Conservation (phyloP, 2,888 invertebrate species). For the Syrphus vitripennis region DNA sequence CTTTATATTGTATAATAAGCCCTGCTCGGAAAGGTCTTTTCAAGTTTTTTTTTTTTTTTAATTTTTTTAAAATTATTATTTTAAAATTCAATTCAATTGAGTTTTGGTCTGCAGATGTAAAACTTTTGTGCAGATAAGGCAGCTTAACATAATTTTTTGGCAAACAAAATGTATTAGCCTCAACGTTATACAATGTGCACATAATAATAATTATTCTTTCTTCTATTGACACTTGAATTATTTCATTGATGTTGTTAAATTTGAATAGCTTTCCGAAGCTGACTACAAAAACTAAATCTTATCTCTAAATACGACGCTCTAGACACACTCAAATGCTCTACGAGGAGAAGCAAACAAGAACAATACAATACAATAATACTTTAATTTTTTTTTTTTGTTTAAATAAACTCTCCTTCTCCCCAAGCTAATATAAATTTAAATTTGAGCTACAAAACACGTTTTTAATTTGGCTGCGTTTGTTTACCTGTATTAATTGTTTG, state of each 20-base stretch:
- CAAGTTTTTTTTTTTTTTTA: too few relatives aligned
- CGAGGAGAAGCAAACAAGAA: constrained; percentile 64
- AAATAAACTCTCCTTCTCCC: constrained; percentile 54
- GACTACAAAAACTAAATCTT: constrained; percentile 45
- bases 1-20: constrained; percentile 35
- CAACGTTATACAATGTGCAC: neutral
- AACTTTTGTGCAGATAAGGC: constrained; percentile 60
- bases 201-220: neutral
- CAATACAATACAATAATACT: constrained; percentile 10
- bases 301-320: constrained; percentile 31
- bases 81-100: constrained; percentile 4
- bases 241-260: neutral
- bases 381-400: constrained; percentile 8
- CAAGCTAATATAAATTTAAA: constrained; percentile 53
- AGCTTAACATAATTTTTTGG: constrained; percentile 30
- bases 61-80: too few relatives aligned
- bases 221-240: neutral
- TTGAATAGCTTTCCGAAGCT: constrained; percentile 42
- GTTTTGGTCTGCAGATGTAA: constrained; percentile 49
- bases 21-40: constrained; percentile 49
- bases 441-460: constrained; percentile 67
- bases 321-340: constrained; percentile 39
- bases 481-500: constrained; percentile 53
- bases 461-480: constrained; percentile 52
- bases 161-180: constrained; percentile 13